These are phyloP conservation scores for Latrodectus hesperus DNA, from an alignment of 2,888 invertebrate genomes.

Conservation along the genomic window DNA sequence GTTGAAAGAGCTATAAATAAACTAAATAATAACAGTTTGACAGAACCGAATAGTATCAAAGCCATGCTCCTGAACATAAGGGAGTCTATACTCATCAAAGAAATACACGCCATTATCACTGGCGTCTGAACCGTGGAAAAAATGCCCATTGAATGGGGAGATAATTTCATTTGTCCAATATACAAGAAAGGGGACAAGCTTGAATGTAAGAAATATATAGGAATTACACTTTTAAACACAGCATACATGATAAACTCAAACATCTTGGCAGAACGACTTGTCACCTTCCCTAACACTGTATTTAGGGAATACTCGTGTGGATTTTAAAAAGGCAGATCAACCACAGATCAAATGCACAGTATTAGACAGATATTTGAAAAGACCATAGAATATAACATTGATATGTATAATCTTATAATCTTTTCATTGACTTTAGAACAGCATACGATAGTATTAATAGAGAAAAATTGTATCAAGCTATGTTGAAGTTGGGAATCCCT, in stretches of 20 bases:
- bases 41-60: neutral
- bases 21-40: neutral
- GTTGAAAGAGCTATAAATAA: neutral
- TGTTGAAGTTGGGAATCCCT: too few species aligned
- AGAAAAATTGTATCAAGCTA: too few species aligned
- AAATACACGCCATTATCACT: neutral
- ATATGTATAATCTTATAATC: too few species aligned
- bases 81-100: neutral
- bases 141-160: neutral
- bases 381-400: neutral
- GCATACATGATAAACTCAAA: neutral
- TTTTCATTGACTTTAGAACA: too few species aligned
- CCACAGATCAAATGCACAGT: neutral
- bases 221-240: neutral
- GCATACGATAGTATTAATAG: too few species aligned
- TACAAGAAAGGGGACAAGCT: neutral
- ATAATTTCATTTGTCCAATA: neutral
- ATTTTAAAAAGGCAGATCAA: neutral
- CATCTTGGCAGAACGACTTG: neutral
- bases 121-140: neutral
- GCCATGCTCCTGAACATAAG: neutral
- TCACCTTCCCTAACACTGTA: neutral
- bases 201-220: neutral
- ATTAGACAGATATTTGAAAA: neutral
- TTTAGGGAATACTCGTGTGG: neutral